Conservation (phyloP, 2,113 vertebrate species). For the Bos javanicus region DNA sequence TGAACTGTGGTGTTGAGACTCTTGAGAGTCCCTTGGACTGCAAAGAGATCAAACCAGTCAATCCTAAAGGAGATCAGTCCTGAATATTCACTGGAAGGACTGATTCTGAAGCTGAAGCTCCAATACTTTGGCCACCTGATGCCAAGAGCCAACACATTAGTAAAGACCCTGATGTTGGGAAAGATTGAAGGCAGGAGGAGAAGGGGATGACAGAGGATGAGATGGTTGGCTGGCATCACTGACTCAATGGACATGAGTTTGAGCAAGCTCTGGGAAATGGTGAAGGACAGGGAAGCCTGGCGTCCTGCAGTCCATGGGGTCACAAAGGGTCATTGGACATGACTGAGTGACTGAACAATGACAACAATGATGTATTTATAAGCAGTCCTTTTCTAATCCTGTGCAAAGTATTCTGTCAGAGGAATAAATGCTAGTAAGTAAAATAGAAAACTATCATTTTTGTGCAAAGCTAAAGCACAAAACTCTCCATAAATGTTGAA, state of each 20-base stretch:
- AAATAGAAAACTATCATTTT: slow-evolving; percentile 3
- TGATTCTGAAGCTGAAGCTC: neutral
- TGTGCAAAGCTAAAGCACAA: neutral
- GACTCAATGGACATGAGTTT: neutral
- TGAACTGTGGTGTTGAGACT: neutral
- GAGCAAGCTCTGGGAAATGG: neutral
- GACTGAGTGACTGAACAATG: neutral
- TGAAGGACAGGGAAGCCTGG: neutral
- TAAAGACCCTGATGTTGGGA: neutral
- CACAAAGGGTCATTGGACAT: rapidly evolving
- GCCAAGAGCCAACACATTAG: neutral
- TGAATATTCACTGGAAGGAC: neutral
- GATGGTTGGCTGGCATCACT: neutral
- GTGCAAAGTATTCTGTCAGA: slow-evolving; percentile 3
- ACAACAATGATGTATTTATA: neutral
- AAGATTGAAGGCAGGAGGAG: neutral
- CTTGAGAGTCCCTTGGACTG: neutral
- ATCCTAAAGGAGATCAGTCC: neutral
- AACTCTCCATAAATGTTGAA: neutral
- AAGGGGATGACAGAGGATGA: neutral
- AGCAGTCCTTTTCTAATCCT: neutral
- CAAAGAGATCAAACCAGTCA: neutral
- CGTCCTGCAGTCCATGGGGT: neutral
- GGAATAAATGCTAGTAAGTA: neutral
- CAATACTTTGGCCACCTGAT: neutral